Evolutionary conservation across 2,888 invertebrate species (phyloP).

Genomic region (Synanthedon myopaeformis): DNA sequence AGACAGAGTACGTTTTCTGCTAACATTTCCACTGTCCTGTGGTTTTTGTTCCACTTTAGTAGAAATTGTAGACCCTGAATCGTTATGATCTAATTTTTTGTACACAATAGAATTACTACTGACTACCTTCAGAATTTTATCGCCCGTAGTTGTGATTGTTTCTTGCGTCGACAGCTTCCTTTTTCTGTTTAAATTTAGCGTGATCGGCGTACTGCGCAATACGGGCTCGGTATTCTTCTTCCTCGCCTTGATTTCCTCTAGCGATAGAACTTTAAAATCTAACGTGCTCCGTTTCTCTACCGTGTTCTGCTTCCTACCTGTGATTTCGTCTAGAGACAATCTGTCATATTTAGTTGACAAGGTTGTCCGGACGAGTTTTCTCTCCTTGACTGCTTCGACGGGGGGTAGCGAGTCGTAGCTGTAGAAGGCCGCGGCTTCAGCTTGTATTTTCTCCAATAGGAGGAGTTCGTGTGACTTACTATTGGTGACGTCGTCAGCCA

Average conservation of each 20-base stretch:
- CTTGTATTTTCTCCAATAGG: conserved; percentile 76
- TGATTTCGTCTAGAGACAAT: conserved; percentile 63
- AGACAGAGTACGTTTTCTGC: conserved; percentile 49
- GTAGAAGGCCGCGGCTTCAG: conserved; percentile 79
- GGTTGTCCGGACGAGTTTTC: conserved; percentile 35
- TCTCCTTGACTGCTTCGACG: conserved; percentile 21
- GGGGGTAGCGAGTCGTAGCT: conserved; percentile 64
- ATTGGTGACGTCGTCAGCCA: conserved; percentile 43
- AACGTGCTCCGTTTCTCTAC: conserved; percentile 28
- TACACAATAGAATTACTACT: conserved; percentile 59
- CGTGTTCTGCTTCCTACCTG: conserved; percentile 31
- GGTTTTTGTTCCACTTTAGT: conserved; percentile 28
- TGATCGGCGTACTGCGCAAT: conserved; percentile 34
- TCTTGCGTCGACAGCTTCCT: conserved; percentile 55
- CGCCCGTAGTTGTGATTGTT: conserved; percentile 46
- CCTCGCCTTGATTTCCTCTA: conserved; percentile 63
- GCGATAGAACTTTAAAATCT: conserved; percentile 60
- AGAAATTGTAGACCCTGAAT: conserved; percentile 19
- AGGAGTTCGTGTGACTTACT: conserved; percentile 78
- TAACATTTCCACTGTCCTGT: conserved; percentile 20
- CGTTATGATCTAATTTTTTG: conserved; percentile 41
- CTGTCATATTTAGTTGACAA: conserved; percentile 53
- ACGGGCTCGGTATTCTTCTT: conserved; percentile 33
- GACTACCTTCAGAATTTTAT: conserved; percentile 59
- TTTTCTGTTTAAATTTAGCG: conserved; percentile 46